A percentile compares a stretch with the other conserved stretches of the same genome.
Conservation (phyloP, 2,888 invertebrate genomes). For the Ptilodon capucinus region DNA sequence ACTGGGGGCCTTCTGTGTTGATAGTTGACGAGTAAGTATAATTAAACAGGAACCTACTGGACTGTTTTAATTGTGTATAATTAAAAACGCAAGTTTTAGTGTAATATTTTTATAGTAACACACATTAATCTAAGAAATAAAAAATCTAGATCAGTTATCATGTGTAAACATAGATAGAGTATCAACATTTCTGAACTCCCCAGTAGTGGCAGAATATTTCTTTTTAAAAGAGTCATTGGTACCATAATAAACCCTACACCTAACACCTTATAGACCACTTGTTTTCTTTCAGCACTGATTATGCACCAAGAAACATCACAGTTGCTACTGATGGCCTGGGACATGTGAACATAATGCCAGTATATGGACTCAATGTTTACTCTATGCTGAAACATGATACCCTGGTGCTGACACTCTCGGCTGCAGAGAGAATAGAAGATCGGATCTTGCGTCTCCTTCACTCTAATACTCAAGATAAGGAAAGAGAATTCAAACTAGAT, state of each 20-base stretch:
- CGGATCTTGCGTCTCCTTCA: slow-evolving; percentile 87
- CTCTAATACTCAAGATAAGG: slow-evolving; percentile 74
- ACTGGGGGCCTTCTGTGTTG: slow-evolving; percentile 98
- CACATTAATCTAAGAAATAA: no score
- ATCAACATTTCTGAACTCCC: no score
- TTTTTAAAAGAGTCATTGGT: no score
- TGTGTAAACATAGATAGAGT: no score
- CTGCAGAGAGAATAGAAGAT: slow-evolving; percentile 92
- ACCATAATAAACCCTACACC: no score
- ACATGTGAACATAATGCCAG: slow-evolving; percentile 96
- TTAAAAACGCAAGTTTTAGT: no score
- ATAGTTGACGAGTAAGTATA: slow-evolving; percentile 93
- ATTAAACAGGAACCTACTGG: neutral
- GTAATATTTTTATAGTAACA: no score
- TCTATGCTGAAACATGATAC: slow-evolving; percentile 99
- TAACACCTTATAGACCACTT: neutral
- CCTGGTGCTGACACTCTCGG: slow-evolving; percentile 91
- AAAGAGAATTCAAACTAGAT: slow-evolving; percentile 83
- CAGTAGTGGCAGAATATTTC: no score
- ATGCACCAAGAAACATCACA: slow-evolving; percentile 94
- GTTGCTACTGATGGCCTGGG: slow-evolving; percentile 89
- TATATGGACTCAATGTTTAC: slow-evolving; percentile 96
- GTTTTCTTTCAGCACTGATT: slow-evolving; percentile 86
- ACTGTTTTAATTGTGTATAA: no score
- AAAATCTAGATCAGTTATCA: no score